phyloP scores from a whole-genome alignment of 2,113 vertebrate species.

The Hiodon alosoides region DNA sequence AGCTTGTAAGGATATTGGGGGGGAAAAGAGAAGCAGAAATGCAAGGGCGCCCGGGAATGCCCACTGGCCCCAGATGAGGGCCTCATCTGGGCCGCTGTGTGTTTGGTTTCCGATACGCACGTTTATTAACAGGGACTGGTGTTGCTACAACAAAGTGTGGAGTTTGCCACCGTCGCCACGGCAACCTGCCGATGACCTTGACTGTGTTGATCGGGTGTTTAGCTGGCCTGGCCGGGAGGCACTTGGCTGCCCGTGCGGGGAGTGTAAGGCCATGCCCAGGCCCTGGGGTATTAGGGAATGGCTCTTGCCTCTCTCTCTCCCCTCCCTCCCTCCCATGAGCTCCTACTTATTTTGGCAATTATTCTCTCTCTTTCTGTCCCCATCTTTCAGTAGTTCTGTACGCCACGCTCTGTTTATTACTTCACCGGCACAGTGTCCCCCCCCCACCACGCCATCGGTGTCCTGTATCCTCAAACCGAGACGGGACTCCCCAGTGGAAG shows the following conservation, averaged over 20 bases:
- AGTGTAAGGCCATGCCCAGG: constrained; percentile 10
- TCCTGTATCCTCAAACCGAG: no score
- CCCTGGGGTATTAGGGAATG: constrained; percentile 15
- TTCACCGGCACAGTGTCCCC: no score
- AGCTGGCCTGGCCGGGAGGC: neutral
- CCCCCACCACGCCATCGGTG: no score
- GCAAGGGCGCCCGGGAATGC: constrained; percentile 4
- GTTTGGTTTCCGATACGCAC: constrained; percentile 12
- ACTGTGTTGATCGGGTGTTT: constrained; percentile 15
- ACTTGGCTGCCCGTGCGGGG: neutral
- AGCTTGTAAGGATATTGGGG: neutral
- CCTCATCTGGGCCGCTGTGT: neutral
- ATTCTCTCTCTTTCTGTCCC: neutral
- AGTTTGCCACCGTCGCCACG: constrained; percentile 17
- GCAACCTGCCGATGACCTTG: neutral
- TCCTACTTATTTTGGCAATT: neutral
- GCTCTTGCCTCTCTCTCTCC: neutral
- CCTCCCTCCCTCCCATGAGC: neutral
- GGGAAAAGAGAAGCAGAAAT: neutral
- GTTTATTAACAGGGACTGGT: constrained; percentile 2
- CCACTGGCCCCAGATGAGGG: neutral
- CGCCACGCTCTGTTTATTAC: no score
- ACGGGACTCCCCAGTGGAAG: no score
- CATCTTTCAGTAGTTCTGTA: neutral
- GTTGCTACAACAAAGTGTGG: constrained; percentile 34